phyloP scores from a whole-genome alignment of 2,888 invertebrate genomes.

The Microctonus aethiopoides region DNA sequence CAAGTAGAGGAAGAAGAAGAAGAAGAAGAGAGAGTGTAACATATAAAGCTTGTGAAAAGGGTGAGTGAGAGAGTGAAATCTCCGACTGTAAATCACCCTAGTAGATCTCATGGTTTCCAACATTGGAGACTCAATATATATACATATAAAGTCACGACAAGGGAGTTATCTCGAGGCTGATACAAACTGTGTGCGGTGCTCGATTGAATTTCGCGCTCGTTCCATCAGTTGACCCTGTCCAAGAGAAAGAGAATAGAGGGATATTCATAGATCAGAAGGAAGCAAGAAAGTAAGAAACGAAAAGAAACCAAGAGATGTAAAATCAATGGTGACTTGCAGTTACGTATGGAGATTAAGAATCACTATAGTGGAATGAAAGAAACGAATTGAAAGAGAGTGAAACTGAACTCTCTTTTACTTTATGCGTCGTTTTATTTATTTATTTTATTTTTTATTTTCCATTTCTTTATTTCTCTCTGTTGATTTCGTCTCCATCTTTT shows the following conservation, averaged over 20 bases:
- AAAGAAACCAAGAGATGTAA: conserved; percentile 18
- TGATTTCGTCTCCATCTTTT: conserved; percentile 15
- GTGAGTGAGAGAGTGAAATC: conserved; percentile 9
- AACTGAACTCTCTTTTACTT: conserved; percentile 16
- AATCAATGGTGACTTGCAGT: conserved; percentile 22
- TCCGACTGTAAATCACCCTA: conserved; percentile 20
- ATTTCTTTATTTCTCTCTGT: conserved; percentile 20
- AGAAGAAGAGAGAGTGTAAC: background rate
- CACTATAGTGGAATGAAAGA: conserved; percentile 24
- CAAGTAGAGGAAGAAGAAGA: conserved; percentile 4
- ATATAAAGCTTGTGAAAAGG: background rate
- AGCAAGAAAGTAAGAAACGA: conserved; percentile 8
- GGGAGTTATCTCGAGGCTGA: conserved; percentile 31
- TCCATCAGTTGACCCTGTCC: conserved; percentile 39
- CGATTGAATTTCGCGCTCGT: conserved; percentile 40
- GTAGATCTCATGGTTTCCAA: conserved; percentile 16
- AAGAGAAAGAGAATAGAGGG: conserved; percentile 11
- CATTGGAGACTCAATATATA: background rate
- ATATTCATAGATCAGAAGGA: background rate
- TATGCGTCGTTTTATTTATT: background rate
- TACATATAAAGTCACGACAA: conserved; percentile 25
- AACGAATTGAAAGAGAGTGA: conserved; percentile 29
- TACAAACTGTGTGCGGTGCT: conserved; percentile 35
- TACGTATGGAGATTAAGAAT: conserved; percentile 41
- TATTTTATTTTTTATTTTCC: conserved; percentile 17